Evolutionary conservation across 1,140 invertebrate genomes (phyloP), one percentile per base, ranked within the genome.

Genomic region (Lanistes nyassanus): DNA sequence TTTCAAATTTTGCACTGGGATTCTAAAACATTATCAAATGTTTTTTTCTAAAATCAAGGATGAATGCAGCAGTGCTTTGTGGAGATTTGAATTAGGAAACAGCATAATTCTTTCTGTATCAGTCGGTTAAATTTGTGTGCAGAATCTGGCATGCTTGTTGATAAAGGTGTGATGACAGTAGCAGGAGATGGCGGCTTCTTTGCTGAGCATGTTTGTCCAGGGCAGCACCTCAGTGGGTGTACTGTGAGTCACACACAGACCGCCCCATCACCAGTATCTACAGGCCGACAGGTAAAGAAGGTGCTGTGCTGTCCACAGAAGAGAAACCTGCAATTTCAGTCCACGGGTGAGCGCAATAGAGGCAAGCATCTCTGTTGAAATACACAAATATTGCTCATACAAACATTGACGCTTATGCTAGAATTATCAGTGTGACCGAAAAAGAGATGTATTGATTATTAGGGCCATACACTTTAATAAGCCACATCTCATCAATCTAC

Each of bases 101-200:
- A 11, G 51, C 13, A 53, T 53, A 53, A 53, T 23, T 23, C 51
- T 23, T 23, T 13, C 13, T 53, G 51, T 13, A 23, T 23, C 13
- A 23, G 51, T 53, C 13, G 23, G 51, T 53, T 13, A 13, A 53
- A 53, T 23, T 53, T 13, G 23, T 53, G 13, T 53, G 13, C 13
- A 23, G 51, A 13, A 23, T 53, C 51, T 13, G 13, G 51, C 51
- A n/a, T n/a, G n/a, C n/a, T n/a, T n/a, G n/a, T n/a, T n/a, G n/a
- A n/a, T n/a, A 47, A 51, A 82, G 81, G 81, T n/a, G 81, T 79
- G 31, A 79, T 78, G 78, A 82, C 81, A 19, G 58, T 82, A 6
- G 78, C 76, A 19, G 81, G 79, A 26, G 65, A 74, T 31, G 81
- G 81, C 3, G 81, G 81, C 51, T 82, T 64, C 53, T 75, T 76